A percentile compares a stretch with the other conserved stretches of the same genome.
Evolutionary conservation across 2,113 vertebrate species (phyloP).

Genomic region (Mastomys coucha): DNA sequence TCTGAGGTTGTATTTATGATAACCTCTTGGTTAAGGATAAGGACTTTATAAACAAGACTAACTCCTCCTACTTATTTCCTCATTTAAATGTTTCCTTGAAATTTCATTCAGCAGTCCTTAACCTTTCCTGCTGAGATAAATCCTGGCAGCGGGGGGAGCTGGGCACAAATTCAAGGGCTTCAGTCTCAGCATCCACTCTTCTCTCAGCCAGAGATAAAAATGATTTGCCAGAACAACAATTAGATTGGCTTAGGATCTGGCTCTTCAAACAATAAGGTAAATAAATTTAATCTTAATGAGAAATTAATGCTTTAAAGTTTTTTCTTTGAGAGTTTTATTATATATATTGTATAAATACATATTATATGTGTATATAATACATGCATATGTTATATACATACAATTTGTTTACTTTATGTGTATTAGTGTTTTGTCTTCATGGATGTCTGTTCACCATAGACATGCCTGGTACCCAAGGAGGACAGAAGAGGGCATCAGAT

Average conservation of each 20-base stretch:
- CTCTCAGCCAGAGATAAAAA: neutral
- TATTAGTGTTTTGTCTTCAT: neutral
- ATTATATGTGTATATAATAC: neutral
- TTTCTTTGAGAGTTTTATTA: neutral
- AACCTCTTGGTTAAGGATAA: neutral
- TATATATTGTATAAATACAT: neutral
- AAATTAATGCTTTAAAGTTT: neutral
- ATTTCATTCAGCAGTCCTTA: neutral
- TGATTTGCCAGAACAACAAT: neutral
- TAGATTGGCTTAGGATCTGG: neutral
- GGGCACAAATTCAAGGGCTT: constrained; percentile 16
- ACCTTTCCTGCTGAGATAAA: neutral
- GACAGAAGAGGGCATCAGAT: neutral
- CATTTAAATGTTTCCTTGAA: neutral
- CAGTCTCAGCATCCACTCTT: neutral
- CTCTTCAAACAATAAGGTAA: constrained; percentile 10
- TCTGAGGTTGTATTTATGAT: neutral
- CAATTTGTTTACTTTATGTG: neutral
- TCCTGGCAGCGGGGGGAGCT: neutral
- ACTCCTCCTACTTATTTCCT: neutral
- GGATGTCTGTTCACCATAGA: neutral
- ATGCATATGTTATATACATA: neutral
- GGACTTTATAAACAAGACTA: neutral
- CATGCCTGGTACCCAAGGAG: neutral
- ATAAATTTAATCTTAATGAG: neutral